These are phyloP conservation scores for Sciurus vulgaris DNA, from an alignment of 2,797 vertebrate species.

Conservation along the genomic window DNA sequence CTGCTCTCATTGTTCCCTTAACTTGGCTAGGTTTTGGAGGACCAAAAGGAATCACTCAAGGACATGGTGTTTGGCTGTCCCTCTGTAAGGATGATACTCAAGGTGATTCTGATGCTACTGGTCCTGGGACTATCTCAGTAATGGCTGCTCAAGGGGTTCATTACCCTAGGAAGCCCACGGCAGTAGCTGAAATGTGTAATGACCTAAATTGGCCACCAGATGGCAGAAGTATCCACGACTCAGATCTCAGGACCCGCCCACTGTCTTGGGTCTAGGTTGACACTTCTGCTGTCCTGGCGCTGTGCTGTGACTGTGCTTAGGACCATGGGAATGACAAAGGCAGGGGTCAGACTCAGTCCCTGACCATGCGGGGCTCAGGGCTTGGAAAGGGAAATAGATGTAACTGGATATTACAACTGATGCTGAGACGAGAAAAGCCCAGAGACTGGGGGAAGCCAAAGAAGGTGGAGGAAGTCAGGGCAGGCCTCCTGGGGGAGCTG, in stretches of 20 bases:
- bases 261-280: neutral
- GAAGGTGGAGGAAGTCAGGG: neutral
- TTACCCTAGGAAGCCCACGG: neutral
- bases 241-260: neutral
- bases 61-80: too few relatives aligned
- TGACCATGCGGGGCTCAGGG: too few relatives aligned
- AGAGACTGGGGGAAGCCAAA: neutral
- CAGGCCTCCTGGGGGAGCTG: neutral
- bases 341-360: neutral
- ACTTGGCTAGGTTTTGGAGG: too few relatives aligned
- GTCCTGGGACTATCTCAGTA: neutral
- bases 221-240: slow-evolving; percentile 17
- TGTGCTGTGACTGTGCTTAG: neutral
- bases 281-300: neutral
- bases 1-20: too few relatives aligned
- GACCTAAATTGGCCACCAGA: slow-evolving; percentile 66
- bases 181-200: neutral
- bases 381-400: neutral
- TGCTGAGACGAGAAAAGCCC: neutral
- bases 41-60: too few relatives aligned
- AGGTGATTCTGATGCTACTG: neutral
- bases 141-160: rapidly evolving
- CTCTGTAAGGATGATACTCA: neutral
- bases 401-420: neutral
- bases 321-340: neutral